Conservation (phyloP, 1,140 invertebrate genomes). For the Agrilus planipennis region DNA sequence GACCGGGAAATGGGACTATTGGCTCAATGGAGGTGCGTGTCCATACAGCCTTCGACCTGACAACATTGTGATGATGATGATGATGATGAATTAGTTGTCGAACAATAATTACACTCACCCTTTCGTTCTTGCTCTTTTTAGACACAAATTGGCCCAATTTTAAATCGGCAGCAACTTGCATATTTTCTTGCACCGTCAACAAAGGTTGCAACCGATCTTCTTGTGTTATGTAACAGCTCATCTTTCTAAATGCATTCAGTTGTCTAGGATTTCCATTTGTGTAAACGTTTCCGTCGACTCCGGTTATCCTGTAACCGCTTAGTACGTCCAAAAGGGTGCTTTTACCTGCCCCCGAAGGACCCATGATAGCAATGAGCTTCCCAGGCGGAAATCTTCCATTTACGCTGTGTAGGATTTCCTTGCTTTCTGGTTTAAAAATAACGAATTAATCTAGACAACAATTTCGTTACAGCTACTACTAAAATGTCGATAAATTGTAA, state of each 20-base stretch:
- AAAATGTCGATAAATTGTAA: too few relatives aligned
- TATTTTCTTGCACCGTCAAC: constrained; percentile 75
- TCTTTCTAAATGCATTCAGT: constrained; percentile 62
- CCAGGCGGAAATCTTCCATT: constrained; percentile 62
- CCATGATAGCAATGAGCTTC: constrained; percentile 77
- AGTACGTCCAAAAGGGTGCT: constrained; percentile 67
- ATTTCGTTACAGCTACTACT: too few relatives aligned
- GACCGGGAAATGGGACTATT: too few relatives aligned
- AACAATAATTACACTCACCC: too few relatives aligned
- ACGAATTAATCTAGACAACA: neutral
- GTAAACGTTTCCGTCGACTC: constrained; percentile 40
- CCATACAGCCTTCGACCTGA: too few relatives aligned
- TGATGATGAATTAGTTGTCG: too few relatives aligned
- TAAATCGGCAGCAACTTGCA: constrained; percentile 75
- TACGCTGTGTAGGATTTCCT: constrained; percentile 69
- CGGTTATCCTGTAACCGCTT: constrained; percentile 52
- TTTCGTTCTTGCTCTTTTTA: constrained; percentile 46
- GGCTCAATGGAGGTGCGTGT: too few relatives aligned
- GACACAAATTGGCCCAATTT: constrained; percentile 61
- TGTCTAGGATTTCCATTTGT: constrained; percentile 62
- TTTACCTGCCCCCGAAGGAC: constrained; percentile 80
- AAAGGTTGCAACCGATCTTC: constrained; percentile 74
- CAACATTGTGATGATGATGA: too few relatives aligned
- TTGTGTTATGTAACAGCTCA: constrained; percentile 87
- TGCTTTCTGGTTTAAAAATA: constrained; percentile 39